phyloP scores from a whole-genome alignment of 2,888 invertebrate species.

The Fragum fragum region DNA sequence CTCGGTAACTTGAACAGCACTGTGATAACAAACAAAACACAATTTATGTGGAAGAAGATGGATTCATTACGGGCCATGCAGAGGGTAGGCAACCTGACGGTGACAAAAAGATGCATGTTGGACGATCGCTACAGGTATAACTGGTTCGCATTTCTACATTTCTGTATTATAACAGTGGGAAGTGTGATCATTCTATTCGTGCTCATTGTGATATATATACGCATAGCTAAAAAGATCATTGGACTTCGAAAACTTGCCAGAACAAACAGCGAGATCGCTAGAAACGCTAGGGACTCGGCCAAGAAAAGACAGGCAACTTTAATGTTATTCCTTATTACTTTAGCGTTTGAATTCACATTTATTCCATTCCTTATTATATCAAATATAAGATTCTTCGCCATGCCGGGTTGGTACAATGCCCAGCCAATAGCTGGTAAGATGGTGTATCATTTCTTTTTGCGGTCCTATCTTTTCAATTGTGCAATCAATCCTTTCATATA shows the following conservation, averaged over 20 bases:
- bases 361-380: slow-evolving; percentile 75
- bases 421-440: slow-evolving; percentile 65
- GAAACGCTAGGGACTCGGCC: slow-evolving; percentile 13
- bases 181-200: slow-evolving; percentile 43
- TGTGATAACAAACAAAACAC: not conserved
- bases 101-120: slow-evolving; percentile 53
- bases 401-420: slow-evolving; percentile 59
- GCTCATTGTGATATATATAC: slow-evolving; percentile 46
- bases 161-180: slow-evolving; percentile 52
- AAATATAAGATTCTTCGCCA: slow-evolving; percentile 66
- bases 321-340: slow-evolving; percentile 75
- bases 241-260: slow-evolving; percentile 29
- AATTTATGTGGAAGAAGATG: not conserved
- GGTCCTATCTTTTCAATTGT: slow-evolving; percentile 75
- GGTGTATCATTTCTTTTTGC: slow-evolving; percentile 73
- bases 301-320: slow-evolving; percentile 62
- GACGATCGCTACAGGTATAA: slow-evolving; percentile 45
- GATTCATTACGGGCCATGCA: not conserved
- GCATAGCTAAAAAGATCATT: slow-evolving; percentile 49
- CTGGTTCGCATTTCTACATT: slow-evolving; percentile 55
- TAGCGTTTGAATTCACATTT: slow-evolving; percentile 75
- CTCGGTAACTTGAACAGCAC: not conserved
- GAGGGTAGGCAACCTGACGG: slow-evolving; percentile 5
- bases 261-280: slow-evolving; percentile 20
- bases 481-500: slow-evolving; percentile 82